Evolutionary conservation across 2,888 invertebrate species (phyloP).

Genomic region (Drosophila borealis): DNA sequence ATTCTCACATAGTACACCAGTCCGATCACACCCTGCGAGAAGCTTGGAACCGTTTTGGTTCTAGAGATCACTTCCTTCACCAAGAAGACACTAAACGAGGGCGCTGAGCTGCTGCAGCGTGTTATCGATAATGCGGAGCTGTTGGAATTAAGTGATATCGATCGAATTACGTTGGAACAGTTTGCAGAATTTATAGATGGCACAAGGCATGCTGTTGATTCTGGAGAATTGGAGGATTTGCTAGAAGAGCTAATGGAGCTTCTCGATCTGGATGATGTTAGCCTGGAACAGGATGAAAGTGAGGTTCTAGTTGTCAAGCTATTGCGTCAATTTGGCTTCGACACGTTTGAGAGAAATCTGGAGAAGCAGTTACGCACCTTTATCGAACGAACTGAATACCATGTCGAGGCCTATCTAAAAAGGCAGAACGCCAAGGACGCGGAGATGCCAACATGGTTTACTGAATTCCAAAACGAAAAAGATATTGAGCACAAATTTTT

Average conservation of each 20-base stretch:
- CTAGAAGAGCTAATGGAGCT: conserved; percentile 32
- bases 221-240: conserved; percentile 20
- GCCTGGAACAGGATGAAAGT: conserved; percentile 2
- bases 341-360: conserved; percentile 22
- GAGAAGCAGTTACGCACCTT: conserved; percentile 10
- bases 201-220: conserved; percentile 16
- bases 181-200: conserved; percentile 23
- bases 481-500: conserved; percentile 41
- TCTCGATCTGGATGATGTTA: conserved; percentile 15
- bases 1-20: conserved; percentile 17
- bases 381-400: conserved; percentile 30
- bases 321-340: conserved; percentile 32
- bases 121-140: conserved; percentile 41
- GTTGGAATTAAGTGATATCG: conserved; percentile 11
- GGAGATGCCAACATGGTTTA: conserved; percentile 20
- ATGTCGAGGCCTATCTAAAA: conserved; percentile 35
- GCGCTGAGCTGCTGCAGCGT: conserved; percentile 32
- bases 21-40: conserved; percentile 35
- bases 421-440: conserved; percentile 9
- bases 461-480: conserved; percentile 30
- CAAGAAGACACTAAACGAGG: conserved; percentile 18
- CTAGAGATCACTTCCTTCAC: conserved; percentile 35
- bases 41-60: conserved; percentile 33
- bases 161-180: conserved; percentile 4
- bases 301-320: conserved; percentile 18